phyloP scores from a whole-genome alignment of 2,888 invertebrate genomes.

The Amiota minor region DNA sequence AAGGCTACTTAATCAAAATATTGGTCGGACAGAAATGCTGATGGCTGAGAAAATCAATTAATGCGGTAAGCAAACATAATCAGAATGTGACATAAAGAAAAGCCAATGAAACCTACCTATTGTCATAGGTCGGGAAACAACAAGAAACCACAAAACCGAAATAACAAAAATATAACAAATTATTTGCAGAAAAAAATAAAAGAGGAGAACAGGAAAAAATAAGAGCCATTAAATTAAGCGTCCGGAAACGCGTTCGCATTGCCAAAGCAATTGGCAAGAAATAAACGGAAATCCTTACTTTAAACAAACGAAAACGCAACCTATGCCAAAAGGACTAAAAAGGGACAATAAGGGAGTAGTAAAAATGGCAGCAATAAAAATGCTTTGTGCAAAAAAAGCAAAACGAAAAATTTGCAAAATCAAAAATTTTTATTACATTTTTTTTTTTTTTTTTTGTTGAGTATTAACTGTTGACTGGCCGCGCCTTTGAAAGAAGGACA shows the following conservation, averaged over 20 bases:
- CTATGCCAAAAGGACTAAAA: conserved; percentile 22
- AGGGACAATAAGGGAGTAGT: conserved; percentile 30
- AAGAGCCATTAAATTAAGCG: conserved; percentile 61
- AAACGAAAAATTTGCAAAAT: conserved; percentile 40
- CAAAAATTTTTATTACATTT: conserved; percentile 47
- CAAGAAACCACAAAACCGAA: not conserved
- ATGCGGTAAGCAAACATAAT: conserved; percentile 47
- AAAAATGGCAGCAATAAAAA: conserved; percentile 49
- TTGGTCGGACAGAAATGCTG: not conserved
- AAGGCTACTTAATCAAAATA: conserved; percentile 39
- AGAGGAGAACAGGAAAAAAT: conserved; percentile 39
- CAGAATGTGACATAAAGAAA: conserved; percentile 38
- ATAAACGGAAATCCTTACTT: conserved; percentile 51
- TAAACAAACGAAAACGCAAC: conserved; percentile 25
- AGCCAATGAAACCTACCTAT: conserved; percentile 34
- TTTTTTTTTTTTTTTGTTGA: not conserved
- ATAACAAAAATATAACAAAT: not conserved
- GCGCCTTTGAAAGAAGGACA: not conserved
- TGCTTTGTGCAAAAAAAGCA: conserved; percentile 44
- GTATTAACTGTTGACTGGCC: conserved; percentile 12
- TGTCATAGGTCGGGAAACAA: conserved; percentile 39
- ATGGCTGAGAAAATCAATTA: conserved; percentile 57
- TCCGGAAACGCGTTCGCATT: conserved; percentile 55
- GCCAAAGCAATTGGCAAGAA: conserved; percentile 48
- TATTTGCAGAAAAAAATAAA: conserved; percentile 1